phyloP scores from a whole-genome alignment of 2,797 vertebrate species.

The Botia kubotai region DNA sequence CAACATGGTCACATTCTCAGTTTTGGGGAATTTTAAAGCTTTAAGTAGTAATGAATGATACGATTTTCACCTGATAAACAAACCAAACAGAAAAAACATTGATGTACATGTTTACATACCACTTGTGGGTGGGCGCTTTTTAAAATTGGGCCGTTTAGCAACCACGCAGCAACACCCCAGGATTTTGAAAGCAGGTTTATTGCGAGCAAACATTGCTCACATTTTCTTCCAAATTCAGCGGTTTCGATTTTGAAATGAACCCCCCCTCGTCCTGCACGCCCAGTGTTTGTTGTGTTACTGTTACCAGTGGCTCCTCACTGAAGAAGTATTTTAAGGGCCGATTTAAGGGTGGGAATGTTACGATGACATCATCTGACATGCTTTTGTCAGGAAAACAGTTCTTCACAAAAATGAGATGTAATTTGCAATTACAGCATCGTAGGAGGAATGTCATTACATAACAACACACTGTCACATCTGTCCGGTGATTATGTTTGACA shows the following conservation, averaged over 20 bases:
- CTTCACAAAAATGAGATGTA: neutral
- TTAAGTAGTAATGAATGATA: no score
- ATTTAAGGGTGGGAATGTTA: conserved; percentile 8
- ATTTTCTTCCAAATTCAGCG: neutral
- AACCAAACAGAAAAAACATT: no score
- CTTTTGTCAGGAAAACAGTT: neutral
- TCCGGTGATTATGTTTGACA: neutral
- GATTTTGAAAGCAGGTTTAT: neutral
- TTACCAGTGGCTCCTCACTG: conserved; percentile 21
- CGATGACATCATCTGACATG: conserved; percentile 9
- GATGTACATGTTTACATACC: no score
- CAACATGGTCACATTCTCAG: conserved; percentile 9
- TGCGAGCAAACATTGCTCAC: neutral
- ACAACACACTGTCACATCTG: neutral
- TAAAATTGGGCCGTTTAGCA: neutral
- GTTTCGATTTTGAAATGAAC: neutral
- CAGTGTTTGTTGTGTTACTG: conserved; percentile 42
- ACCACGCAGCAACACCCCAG: neutral
- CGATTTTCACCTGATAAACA: no score
- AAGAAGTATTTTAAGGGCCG: neutral
- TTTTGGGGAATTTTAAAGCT: no score
- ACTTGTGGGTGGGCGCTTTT: neutral
- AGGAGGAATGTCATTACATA: neutral
- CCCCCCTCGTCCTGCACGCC: neutral
- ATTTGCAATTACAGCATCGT: neutral